Conservation (phyloP, 1,140 invertebrate species). For the Monomorium pharaonis region DNA sequence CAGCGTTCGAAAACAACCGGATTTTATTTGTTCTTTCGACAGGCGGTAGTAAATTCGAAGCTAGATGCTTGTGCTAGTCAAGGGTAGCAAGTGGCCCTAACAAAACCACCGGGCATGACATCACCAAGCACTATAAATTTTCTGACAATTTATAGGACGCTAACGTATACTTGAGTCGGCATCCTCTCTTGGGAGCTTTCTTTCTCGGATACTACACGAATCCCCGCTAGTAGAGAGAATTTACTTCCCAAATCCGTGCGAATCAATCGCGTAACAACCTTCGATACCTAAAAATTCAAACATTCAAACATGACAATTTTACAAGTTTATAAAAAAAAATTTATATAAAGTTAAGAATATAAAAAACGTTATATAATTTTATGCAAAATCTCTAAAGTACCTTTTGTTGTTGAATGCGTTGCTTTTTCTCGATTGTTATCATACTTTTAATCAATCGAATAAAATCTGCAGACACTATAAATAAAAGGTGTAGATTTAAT, state of each 20-base stretch:
- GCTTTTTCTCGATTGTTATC: not conserved
- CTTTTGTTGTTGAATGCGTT: not conserved
- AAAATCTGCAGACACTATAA: not conserved
- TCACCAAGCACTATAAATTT: constrained; percentile 48
- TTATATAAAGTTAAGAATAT: not conserved
- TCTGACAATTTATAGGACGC: constrained; percentile 40
- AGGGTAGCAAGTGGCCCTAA: constrained; percentile 30
- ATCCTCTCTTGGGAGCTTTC: constrained; percentile 27
- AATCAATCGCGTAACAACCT: constrained; percentile 13
- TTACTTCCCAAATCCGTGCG: constrained; percentile 11
- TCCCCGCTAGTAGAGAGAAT: not conserved
- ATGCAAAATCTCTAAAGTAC: too few relatives aligned
- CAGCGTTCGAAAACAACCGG: not conserved
- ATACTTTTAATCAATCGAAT: not conserved
- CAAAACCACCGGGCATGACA: constrained; percentile 48
- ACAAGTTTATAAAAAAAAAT: not conserved
- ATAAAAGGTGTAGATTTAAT: not conserved
- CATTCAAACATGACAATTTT: not conserved
- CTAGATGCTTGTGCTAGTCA: not conserved
- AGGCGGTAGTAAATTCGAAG: not conserved
- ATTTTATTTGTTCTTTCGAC: not conserved
- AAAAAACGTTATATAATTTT: too few relatives aligned
- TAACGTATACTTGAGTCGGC: constrained; percentile 22
- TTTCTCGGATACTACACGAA: constrained; percentile 17
- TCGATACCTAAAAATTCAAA: not conserved